phyloP scores from a whole-genome alignment of 2,113 vertebrate species.

The Prionailurus bengalensis region DNA sequence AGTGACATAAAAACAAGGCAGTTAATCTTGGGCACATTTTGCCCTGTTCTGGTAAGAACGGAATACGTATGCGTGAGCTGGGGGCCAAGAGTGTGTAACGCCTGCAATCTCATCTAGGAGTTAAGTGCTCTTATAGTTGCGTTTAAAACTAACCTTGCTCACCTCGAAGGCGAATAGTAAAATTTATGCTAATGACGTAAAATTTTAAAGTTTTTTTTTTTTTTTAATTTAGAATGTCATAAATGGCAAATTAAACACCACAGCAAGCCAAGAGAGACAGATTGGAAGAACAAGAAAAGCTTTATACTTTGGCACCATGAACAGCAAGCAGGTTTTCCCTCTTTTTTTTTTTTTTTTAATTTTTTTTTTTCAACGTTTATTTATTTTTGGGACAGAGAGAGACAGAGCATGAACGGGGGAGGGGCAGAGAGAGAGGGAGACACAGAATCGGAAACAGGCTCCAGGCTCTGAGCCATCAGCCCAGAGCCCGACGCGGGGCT shows the following conservation, averaged over 20 bases:
- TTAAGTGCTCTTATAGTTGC: neutral
- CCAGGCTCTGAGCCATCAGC: too few species aligned
- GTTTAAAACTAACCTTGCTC: too few species aligned
- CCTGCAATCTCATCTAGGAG: too few species aligned
- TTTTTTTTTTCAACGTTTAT: too few species aligned
- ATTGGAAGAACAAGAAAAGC: neutral
- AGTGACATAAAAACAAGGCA: neutral
- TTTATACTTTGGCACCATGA: accelerated
- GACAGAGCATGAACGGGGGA: too few species aligned
- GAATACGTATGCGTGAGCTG: too few species aligned
- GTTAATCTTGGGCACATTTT: too few species aligned
- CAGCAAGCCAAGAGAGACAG: neutral
- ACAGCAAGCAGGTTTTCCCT: neutral
- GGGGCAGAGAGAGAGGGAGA: too few species aligned
- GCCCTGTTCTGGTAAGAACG: neutral
- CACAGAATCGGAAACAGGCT: too few species aligned
- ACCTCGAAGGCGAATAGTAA: neutral
- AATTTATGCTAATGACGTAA: neutral
- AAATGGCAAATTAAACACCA: neutral
- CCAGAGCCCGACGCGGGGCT: too few species aligned
- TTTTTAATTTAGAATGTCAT: neutral
- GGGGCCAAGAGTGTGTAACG: accelerated
- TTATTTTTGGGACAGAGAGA: too few species aligned
- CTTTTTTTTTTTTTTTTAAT: neutral
- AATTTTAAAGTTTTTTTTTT: neutral